Conservation (phyloP, 2,888 invertebrate genomes). For the Acheta domesticus region DNA sequence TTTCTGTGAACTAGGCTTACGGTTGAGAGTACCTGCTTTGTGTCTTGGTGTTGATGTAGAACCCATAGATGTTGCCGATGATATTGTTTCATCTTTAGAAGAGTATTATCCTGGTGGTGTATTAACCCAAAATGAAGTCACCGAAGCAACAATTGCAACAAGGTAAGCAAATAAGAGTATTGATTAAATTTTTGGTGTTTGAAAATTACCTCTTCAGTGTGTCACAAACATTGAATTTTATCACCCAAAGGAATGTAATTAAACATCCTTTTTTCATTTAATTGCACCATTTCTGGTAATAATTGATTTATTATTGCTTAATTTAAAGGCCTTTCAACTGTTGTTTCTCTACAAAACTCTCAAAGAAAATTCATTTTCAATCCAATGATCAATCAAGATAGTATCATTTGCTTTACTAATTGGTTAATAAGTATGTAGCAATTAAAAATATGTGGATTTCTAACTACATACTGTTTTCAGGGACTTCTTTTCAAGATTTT, state of each 20-base stretch:
- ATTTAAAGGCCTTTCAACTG: no score
- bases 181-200: not conserved
- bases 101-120: conserved; percentile 37
- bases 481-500: conserved; percentile 40
- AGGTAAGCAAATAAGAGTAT: conserved; percentile 34
- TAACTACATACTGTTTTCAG: conserved; percentile 30
- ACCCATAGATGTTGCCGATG: conserved; percentile 38
- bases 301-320: no score
- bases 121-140: conserved; percentile 34
- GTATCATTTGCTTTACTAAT: not conserved
- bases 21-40: conserved; percentile 38
- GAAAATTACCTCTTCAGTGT: not conserved
- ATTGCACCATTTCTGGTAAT: no score
- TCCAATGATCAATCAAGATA: no score
- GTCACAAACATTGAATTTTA: no score
- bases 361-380: no score
- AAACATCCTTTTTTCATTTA: no score
- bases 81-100: conserved; percentile 38
- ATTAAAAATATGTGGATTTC: not conserved
- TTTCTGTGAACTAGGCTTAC: conserved; percentile 37
- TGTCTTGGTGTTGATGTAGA: conserved; percentile 34
- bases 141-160: conserved; percentile 37
- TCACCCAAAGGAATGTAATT: no score
- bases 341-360: no score
- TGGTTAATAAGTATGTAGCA: not conserved